phyloP scores from a whole-genome alignment of 2,888 invertebrate species.

The Drosophila rellima region DNA sequence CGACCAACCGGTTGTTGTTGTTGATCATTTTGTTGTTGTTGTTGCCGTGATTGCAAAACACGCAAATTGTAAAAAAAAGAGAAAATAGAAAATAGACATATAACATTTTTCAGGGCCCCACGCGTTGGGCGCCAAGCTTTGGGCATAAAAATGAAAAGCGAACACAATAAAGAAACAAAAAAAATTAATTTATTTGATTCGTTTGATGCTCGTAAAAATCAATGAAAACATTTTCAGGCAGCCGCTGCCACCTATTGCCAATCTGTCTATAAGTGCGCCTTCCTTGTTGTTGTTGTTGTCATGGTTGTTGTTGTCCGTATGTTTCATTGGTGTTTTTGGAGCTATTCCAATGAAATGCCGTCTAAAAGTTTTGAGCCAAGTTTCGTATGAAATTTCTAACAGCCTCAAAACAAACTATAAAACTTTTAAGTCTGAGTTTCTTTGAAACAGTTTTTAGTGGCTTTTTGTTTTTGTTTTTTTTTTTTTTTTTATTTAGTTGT shows the following conservation, averaged over 20 bases:
- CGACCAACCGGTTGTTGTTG: slow-evolving; percentile 26
- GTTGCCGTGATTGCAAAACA: slow-evolving; percentile 55
- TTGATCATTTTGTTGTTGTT: slow-evolving; percentile 21
- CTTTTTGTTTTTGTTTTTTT: slow-evolving; percentile 18
- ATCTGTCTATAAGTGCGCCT: slow-evolving; percentile 23
- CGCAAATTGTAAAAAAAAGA: slow-evolving; percentile 34
- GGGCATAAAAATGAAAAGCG: slow-evolving; percentile 38
- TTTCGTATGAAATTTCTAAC: slow-evolving; percentile 76
- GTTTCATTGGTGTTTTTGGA: slow-evolving; percentile 26
- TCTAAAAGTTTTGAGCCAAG: slow-evolving; percentile 70
- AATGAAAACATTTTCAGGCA: slow-evolving; percentile 74
- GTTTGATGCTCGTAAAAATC: slow-evolving; percentile 79
- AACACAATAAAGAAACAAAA: slow-evolving; percentile 15
- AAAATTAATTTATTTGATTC: slow-evolving; percentile 73
- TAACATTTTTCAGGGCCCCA: slow-evolving; percentile 16
- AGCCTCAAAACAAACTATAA: slow-evolving; percentile 70
- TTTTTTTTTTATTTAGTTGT: slow-evolving; percentile 11
- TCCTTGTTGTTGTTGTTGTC: background rate
- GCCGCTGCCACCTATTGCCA: slow-evolving; percentile 60
- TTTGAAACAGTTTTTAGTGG: slow-evolving; percentile 73
- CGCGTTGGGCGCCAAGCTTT: slow-evolving; percentile 42
- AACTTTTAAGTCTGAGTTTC: slow-evolving; percentile 75
- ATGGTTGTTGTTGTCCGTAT: background rate
- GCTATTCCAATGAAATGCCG: slow-evolving; percentile 74
- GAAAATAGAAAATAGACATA: slow-evolving; percentile 8